Base-by-base conservation (phyloP, 2,797 vertebrate genomes). In the Arnoldichthys spilopterus region DNA sequence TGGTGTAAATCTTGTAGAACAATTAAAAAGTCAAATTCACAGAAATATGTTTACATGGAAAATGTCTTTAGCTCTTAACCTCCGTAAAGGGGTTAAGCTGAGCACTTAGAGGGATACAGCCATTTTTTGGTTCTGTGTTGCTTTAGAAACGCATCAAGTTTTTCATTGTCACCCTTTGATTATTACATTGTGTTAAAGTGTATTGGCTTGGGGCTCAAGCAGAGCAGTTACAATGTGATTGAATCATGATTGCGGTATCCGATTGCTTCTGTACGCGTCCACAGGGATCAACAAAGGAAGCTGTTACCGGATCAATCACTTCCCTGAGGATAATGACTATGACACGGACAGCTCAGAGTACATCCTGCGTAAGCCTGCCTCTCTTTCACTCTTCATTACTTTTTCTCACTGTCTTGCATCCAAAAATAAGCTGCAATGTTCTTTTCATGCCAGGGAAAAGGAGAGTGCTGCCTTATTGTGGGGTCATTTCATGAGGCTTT, bases 311-410 rank as follows among this genome's bases (percentile, higher is more conserved):
- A 99, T 99, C 93, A 98, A 99, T 90, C 96, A 98, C 91, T 99
- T 99, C 89, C 97, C 98, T 3, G 97, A 98, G 49, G 98, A 99
- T 90, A 97, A 98, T 0, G 97, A 98, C 87, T 98, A 99, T 0
- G 97, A 99, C 92, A 97, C 98, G 0, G 98, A 99, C 93, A 98
- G 96, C 93, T 98, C 97, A 0, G 98, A 99, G 75, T 98, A 99
- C 87, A 94, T 99, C 86, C 93, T 98, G 78, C 96, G 98, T 99
- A 92, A 97, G 97, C 96, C 54, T 30, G 16, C 18, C 54, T 56
- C 59, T 66, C 13, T 66, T 49, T 8, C 1, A 30, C 34, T 66
- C 12, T 26, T 8, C 24, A 69, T 64, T 69, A 61, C 67, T 71
- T 70, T 51, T 20, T 43, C 28, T 43, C 20, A 74, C 13, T 26